Evolutionary conservation across 2,797 vertebrate species (phyloP), one percentile per base, ranked within the genome.

Genomic region (Nyctalus aviator): DNA sequence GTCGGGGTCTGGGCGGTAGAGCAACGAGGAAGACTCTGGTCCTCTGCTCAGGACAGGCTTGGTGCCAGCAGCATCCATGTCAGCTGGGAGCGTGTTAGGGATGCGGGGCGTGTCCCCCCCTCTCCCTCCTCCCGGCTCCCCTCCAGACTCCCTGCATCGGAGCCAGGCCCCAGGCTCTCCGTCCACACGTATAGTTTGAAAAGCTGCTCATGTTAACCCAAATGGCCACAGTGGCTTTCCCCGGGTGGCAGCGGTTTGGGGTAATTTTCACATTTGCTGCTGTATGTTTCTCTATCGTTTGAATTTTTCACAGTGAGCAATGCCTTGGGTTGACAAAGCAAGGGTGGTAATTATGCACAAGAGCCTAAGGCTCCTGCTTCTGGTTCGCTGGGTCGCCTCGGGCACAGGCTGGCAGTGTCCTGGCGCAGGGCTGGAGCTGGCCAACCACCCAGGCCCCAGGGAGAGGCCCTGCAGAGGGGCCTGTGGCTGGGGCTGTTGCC

Each of bases 11-110:
- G 50, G 46, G 27, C 48, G 41, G 9, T 17, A 5, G 0, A 30
- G 13, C 46, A 73, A 8, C 1, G 15, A 62, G 6, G 5, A n/a
- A 30, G 21, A 48, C 2, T 11, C 0, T 15, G 59, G 46, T 5
- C 27, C 41, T 37, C 35, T 21, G 46, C 79, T 46, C 27, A 41
- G 7, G 10, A 37, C 4, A 46, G 18, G 37, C 48, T 53, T 46
- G 30, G 46, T 27, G 21, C 35, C 46, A 8, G 46, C 37, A 53
- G 68, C 27, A 0, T 17, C 13, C 17, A 3, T 5, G 1, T 64
- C 4, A 2, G 37, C 75, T 23, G 30, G 37, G 53, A 55, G 11
- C 7, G 8, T 17, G 3, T 48, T 13, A 72, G 75, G 41, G 57
- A 35, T 55, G 46, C 76, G 37, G 83, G 55, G 3, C n/a, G n/a